Evolutionary conservation across 2,888 invertebrate genomes (phyloP), one percentile per base, ranked within the genome.

Genomic region (Eristalis pertinax): DNA sequence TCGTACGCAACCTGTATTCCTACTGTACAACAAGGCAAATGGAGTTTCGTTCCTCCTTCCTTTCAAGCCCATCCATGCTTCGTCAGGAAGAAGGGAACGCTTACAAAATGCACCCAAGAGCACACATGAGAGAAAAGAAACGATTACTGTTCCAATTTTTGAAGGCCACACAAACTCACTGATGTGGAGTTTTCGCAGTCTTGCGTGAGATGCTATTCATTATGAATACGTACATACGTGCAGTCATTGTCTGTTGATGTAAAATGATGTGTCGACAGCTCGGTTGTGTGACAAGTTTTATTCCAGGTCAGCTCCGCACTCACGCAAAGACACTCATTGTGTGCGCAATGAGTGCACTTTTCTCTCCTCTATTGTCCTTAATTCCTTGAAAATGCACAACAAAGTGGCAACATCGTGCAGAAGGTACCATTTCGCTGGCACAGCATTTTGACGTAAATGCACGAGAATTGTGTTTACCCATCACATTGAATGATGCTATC

Each of bases 381-480:
- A 74, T 79, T 76, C 64, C 3, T 26, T 35, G 73, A 60, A 73
- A 79, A 84, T 84, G 78, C 68, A 78, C 83, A 78, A 63, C 67
- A 79, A 74, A 74, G 74, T 79, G 69, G 38, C 79, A 74, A 24
- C 73, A 68, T 73, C 79, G 32, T 74, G 73, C 69, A 73, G 43
- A 68, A 43, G 32, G 64, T 32, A 64, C 58, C 63, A 43, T 69
- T 10, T 32, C 19, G 29, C 29, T 29, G 15, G 43, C 15, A n/a
- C 22, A 56, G 65, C 65, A 19, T 38, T 26, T 24, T 58, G 26
- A 50, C 50, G 50, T 10, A 50, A 19, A n/a, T 72, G 72, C 41
- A 38, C 11, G 24, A 8, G 41, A 69, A 70, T 78, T 78, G 70
- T 78, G 64, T 64, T 64, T 78, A 64, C 26, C 56, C 77, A 78